phyloP scores from a whole-genome alignment of 2,797 vertebrate genomes.

The Lagodon rhomboides region DNA sequence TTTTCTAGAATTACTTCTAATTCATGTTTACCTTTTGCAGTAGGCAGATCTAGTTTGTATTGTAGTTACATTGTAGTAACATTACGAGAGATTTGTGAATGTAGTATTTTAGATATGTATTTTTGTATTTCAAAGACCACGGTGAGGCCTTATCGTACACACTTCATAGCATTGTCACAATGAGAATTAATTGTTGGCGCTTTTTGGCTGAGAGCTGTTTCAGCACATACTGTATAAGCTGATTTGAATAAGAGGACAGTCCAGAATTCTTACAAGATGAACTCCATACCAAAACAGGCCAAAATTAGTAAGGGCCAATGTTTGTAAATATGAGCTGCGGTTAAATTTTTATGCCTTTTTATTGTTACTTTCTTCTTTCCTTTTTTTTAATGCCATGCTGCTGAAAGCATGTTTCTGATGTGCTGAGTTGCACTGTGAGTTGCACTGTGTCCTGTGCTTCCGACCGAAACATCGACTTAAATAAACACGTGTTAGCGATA shows the following conservation, averaged over 20 bases:
- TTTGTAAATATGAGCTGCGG: slow-evolving; percentile 72
- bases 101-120: slow-evolving; percentile 75
- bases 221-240: slow-evolving; percentile 51
- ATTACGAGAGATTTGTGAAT: slow-evolving; percentile 67
- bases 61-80: slow-evolving; percentile 72
- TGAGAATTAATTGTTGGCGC: slow-evolving; percentile 48
- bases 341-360: slow-evolving; percentile 62
- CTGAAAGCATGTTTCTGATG: slow-evolving; percentile 76
- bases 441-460: slow-evolving; percentile 75
- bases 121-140: slow-evolving; percentile 81
- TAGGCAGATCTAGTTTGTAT: slow-evolving; percentile 68
- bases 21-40: slow-evolving; percentile 72
- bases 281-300: slow-evolving; percentile 81
- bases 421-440: slow-evolving; percentile 75
- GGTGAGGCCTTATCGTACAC: slow-evolving; percentile 78
- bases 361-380: slow-evolving; percentile 44
- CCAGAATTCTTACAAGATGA: slow-evolving; percentile 51
- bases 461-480: slow-evolving; percentile 71
- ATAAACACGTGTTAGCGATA: slow-evolving; percentile 46
- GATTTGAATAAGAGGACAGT: slow-evolving; percentile 47
- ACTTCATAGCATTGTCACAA: slow-evolving; percentile 61
- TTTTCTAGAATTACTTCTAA: slow-evolving; percentile 69
- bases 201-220: slow-evolving; percentile 39
- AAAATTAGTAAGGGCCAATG: slow-evolving; percentile 58
- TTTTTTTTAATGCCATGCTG: slow-evolving; percentile 72